Percentiles rank a stretch among this genome's conserved stretches.
phyloP scores from a whole-genome alignment of 2,113 vertebrate genomes.

The Recurvirostra avosetta region DNA sequence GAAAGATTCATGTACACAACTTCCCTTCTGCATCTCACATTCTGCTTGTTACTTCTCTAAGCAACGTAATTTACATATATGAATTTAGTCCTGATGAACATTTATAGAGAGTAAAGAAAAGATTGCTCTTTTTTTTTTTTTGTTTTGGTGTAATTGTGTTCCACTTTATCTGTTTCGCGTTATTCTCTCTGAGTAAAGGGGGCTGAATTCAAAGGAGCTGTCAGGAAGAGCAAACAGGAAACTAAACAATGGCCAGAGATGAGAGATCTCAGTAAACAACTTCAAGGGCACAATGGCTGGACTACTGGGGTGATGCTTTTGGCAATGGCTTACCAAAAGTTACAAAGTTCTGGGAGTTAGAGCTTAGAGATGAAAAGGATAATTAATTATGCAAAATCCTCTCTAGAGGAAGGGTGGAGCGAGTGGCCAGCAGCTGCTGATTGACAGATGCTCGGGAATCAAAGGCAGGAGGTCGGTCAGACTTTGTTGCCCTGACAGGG shows the following conservation, averaged over 20 bases:
- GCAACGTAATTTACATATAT: neutral
- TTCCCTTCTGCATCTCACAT: neutral
- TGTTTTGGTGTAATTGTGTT: neutral
- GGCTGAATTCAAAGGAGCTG: neutral
- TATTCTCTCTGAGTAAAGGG: neutral
- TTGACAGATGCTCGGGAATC: neutral
- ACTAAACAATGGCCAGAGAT: neutral
- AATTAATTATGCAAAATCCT: neutral
- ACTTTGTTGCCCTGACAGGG: neutral
- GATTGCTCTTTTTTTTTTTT: neutral
- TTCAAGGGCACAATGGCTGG: neutral
- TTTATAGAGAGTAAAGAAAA: neutral
- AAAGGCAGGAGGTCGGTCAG: neutral
- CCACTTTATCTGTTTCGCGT: neutral
- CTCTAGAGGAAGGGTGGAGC: neutral
- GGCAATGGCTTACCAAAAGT: neutral
- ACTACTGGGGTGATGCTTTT: neutral
- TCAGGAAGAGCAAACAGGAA: slow-evolving; percentile 31
- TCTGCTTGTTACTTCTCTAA: neutral
- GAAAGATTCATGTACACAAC: neutral
- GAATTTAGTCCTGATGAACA: neutral
- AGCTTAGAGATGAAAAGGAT: neutral
- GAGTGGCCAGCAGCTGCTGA: neutral
- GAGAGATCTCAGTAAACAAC: neutral
- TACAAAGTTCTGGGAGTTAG: neutral